Evolutionary conservation across 2,797 vertebrate genomes (phyloP).

Genomic region (Carapus acus): DNA sequence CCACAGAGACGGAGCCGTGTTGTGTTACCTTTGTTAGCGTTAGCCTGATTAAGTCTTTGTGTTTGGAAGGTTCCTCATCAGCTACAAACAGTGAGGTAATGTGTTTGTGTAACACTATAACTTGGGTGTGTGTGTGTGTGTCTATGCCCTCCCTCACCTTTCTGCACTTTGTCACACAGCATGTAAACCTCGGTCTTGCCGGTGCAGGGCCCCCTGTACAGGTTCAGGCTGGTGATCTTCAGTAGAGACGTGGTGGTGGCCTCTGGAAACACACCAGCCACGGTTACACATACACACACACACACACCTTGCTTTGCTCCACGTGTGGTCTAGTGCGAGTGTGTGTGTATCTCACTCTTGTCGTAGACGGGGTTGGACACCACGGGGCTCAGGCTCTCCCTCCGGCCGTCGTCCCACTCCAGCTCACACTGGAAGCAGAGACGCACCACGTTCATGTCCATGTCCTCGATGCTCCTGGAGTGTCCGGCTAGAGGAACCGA

Average conservation of each 20-base stretch:
- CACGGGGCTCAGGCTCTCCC: slow-evolving; percentile 72
- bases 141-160: slow-evolving; percentile 73
- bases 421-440: slow-evolving; percentile 90
- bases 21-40: too few species aligned
- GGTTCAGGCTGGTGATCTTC: slow-evolving; percentile 84
- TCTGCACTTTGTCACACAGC: slow-evolving; percentile 93
- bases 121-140: too few species aligned
- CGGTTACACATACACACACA: too few species aligned
- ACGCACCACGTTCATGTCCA: slow-evolving; percentile 93
- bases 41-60: too few species aligned
- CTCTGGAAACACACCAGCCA: slow-evolving; percentile 60
- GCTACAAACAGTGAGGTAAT: too few species aligned
- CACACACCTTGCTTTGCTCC: background rate
- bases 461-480: slow-evolving; percentile 89
- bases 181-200: slow-evolving; percentile 88
- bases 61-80: too few species aligned
- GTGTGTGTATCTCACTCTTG: slow-evolving; percentile 77
- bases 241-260: slow-evolving; percentile 89
- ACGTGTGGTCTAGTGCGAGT: background rate
- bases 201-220: slow-evolving; percentile 73
- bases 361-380: slow-evolving; percentile 89
- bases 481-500: slow-evolving; percentile 74
- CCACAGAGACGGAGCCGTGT: background rate
- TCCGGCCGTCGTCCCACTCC: slow-evolving; percentile 71
- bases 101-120: too few species aligned